phyloP scores from a whole-genome alignment of 2,888 invertebrate genomes.

The Hypena proboscidalis region DNA sequence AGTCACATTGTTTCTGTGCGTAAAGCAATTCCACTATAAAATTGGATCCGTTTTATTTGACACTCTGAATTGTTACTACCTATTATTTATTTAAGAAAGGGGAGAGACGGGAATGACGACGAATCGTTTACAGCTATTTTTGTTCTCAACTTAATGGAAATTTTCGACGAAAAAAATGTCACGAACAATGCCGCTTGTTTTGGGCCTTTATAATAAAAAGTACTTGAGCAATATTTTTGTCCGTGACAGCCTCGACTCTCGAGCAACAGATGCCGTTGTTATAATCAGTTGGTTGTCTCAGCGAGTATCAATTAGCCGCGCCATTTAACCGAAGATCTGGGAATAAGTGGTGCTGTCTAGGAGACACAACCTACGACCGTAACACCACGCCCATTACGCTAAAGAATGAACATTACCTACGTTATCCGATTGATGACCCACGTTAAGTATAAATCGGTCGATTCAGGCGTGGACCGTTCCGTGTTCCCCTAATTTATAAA shows the following conservation, averaged over 20 bases:
- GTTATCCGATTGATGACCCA: conserved; percentile 42
- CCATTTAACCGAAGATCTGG: conserved; percentile 71
- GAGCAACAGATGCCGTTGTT: conserved; percentile 57
- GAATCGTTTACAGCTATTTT: conserved; percentile 4
- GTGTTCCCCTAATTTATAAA: conserved; percentile 17
- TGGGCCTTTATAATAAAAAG: conserved; percentile 13
- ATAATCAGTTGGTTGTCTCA: conserved; percentile 58
- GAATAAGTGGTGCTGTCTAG: conserved; percentile 64
- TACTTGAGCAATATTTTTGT: conserved; percentile 30
- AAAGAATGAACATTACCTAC: conserved; percentile 63
- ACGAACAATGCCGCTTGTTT: conserved; percentile 12
- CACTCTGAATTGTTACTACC: neutral
- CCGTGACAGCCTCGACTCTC: conserved; percentile 35
- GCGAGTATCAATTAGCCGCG: conserved; percentile 58
- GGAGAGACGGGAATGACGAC: neutral
- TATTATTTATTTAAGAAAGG: neutral
- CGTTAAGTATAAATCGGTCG: conserved; percentile 37
- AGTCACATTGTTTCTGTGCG: conserved; percentile 44
- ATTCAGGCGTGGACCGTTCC: conserved; percentile 8
- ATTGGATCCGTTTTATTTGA: conserved; percentile 15
- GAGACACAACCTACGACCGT: conserved; percentile 58
- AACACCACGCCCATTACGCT: conserved; percentile 63
- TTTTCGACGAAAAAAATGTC: conserved; percentile 17
- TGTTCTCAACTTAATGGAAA: conserved; percentile 18
- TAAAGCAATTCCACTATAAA: conserved; percentile 33